These are phyloP conservation scores for Gobiocypris rarus DNA, from an alignment of 2,113 vertebrate genomes.

Conservation along the genomic window DNA sequence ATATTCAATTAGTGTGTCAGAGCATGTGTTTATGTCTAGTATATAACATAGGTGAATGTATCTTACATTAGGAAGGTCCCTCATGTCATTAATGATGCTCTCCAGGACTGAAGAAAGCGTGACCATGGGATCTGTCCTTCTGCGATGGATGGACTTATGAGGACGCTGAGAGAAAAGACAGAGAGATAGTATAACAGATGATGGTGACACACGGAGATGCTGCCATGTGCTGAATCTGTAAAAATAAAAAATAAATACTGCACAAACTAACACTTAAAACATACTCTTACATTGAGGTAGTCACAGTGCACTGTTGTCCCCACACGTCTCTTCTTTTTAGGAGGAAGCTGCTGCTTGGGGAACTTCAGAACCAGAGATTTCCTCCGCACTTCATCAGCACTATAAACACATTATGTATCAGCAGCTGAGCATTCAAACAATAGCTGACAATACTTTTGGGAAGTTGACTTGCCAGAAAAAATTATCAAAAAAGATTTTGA, in stretches of 20 bases:
- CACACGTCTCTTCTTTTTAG: conserved; percentile 93
- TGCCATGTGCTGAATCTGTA: neutral
- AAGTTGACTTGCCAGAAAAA: neutral
- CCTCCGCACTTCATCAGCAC: conserved; percentile 95
- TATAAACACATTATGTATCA: conserved; percentile 59
- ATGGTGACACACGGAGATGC: neutral
- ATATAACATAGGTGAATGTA: neutral
- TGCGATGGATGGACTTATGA: conserved; percentile 95
- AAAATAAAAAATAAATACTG: neutral
- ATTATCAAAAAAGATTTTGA: neutral
- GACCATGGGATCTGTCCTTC: conserved; percentile 97
- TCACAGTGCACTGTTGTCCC: conserved; percentile 95
- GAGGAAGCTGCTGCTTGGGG: conserved; percentile 96
- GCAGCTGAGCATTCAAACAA: neutral
- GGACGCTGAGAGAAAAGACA: conserved; percentile 80
- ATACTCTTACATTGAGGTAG: conserved; percentile 90
- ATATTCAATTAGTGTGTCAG: neutral
- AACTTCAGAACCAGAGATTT: conserved; percentile 98
- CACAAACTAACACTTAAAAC: neutral
- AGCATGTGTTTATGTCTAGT: neutral
- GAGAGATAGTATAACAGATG: neutral
- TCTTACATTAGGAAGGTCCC: conserved; percentile 93
- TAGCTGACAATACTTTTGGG: neutral
- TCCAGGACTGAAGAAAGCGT: conserved; percentile 94
- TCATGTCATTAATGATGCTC: conserved; percentile 96